Conservation (phyloP, 2,113 vertebrate species). For the Synodontis membranacea region DNA sequence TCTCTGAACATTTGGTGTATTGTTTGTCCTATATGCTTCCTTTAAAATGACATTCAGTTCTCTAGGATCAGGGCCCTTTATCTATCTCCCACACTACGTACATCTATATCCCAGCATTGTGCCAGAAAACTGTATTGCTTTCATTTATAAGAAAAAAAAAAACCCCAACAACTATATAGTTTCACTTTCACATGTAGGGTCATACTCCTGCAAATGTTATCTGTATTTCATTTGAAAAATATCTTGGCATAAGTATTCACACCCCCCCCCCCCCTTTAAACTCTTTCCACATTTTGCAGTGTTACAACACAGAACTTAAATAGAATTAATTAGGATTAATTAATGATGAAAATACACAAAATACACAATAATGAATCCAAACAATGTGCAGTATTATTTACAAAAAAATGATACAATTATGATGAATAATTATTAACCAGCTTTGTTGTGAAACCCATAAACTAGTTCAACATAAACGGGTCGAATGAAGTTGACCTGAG, state of each 20-base stretch:
- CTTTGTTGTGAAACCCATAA: neutral
- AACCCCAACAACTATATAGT: too few species aligned
- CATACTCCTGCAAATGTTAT: neutral
- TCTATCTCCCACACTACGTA: conserved; percentile 13
- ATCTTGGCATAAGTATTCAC: neutral
- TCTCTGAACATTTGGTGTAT: conserved; percentile 62
- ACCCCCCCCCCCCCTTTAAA: neutral
- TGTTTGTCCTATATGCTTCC: conserved; percentile 49
- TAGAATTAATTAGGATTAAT: neutral
- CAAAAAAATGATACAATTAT: neutral
- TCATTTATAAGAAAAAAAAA: neutral
- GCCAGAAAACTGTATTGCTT: neutral
- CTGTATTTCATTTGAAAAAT: neutral
- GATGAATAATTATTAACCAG: neutral
- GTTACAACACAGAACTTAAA: neutral
- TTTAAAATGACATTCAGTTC: conserved; percentile 58
- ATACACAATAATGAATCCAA: neutral
- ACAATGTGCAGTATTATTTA: neutral
- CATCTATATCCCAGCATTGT: conserved; percentile 5
- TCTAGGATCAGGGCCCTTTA: conserved; percentile 35
- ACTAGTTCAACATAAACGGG: neutral
- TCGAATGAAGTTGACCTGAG: neutral
- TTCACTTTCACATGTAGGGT: neutral
- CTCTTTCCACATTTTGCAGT: neutral
- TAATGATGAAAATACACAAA: neutral